These are phyloP conservation scores for Hyles euphorbiae DNA, from an alignment of 1,140 invertebrate species.

Conservation along the genomic window DNA sequence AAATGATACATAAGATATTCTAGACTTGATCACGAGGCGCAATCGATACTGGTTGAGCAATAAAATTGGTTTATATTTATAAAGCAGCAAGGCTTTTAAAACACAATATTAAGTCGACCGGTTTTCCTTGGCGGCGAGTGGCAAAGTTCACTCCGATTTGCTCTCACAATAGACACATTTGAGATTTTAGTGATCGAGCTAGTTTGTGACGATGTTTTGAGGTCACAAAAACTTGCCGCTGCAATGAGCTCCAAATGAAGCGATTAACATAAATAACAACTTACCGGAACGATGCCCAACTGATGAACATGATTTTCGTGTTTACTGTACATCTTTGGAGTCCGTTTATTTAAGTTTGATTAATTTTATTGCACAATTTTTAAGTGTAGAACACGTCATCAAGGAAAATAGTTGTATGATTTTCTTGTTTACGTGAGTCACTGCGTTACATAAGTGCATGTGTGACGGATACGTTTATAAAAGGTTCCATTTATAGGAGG, in stretches of 20 bases:
- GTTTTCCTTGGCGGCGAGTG: slow-evolving; percentile 26
- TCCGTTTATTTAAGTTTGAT: too few relatives aligned
- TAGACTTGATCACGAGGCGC: too few relatives aligned
- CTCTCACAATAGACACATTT: slow-evolving; percentile 7
- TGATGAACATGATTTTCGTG: too few relatives aligned
- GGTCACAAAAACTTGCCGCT: slow-evolving; percentile 10
- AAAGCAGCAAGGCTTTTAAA: slow-evolving; percentile 14
- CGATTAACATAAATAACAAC: slow-evolving; percentile 7
- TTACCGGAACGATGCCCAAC: neutral
- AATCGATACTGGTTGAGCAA: neutral
- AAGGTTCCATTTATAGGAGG: too few relatives aligned
- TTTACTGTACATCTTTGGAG: too few relatives aligned
- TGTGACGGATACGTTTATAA: too few relatives aligned
- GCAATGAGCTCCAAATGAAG: slow-evolving; percentile 6
- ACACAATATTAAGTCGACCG: slow-evolving; percentile 20
- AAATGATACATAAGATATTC: neutral
- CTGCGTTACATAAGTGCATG: too few relatives aligned
- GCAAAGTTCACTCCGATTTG: slow-evolving; percentile 25
- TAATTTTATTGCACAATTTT: too few relatives aligned
- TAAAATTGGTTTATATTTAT: slow-evolving; percentile 3
- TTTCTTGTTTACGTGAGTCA: too few relatives aligned
- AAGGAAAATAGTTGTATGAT: too few relatives aligned
- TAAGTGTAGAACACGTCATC: too few relatives aligned
- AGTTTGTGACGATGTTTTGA: slow-evolving; percentile 12
- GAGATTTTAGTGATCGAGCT: slow-evolving; percentile 7